Base-by-base conservation (phyloP, 2,113 vertebrate species). In the Tympanuchus pallidicinctus region DNA sequence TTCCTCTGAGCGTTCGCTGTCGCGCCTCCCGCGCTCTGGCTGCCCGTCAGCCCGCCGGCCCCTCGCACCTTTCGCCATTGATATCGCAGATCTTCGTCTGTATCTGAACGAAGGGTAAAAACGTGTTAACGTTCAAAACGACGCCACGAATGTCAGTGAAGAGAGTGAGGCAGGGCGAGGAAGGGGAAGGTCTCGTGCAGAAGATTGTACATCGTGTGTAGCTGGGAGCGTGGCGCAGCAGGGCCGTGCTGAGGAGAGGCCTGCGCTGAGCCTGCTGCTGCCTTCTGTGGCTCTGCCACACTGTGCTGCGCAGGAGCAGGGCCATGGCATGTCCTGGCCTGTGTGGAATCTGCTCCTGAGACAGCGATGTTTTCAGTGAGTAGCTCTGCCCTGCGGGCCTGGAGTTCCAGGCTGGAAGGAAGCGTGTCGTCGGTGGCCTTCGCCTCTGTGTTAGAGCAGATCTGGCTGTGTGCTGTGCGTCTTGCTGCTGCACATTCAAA, bases 151-250 rank as follows among this genome's bases (percentile, higher is more conserved):
- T 36, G 3, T 2, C 42, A 0, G 24, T 4, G 24, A 36, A 15
- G 54, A 45, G 47, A 3, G 38, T 4, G 8, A 5, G 2, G 1
- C 54, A 11, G 15, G 45, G 34, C 10, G 13, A 3, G 28, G 52
- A 34, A 19, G 22, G 10, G 38, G 4, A 28, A 20, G n/a, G 45
- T 32, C 11, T 64, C 27, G 66, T 60, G 9, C 8, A 13, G 10
- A 16, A 5, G 30, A 50, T 10, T 2, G 1, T 1, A 4, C 1
- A 2, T 11, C 2, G 1, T 1, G 5, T 1, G 2, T 2, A 1
- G 3, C 3, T 10, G 1, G 8, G 3, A 7, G 11, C 13, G 0
- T 9, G 10, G 57, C 1, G 4, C 63, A 54, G 50, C 52, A 8
- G 52, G 4, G 25, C 27, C 3, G 52, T 54, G 52, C 52, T 54